Base-by-base conservation (phyloP, 2,888 invertebrate species). In the Nezara viridula region DNA sequence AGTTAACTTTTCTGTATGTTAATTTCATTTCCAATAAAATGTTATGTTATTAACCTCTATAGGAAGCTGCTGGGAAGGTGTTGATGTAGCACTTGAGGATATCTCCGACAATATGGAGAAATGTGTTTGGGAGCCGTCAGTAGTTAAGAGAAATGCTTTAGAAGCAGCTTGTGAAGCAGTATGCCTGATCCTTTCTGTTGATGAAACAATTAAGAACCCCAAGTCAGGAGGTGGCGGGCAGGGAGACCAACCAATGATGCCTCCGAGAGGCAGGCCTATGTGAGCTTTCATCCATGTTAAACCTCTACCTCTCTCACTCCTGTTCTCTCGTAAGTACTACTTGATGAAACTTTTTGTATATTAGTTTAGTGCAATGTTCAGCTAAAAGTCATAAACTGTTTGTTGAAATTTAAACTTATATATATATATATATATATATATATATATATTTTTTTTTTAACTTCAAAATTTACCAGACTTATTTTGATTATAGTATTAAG, bases 61-160 rank as follows among this genome's bases (percentile, higher is more conserved):
- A 87, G 88, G 90, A 16, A 89, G 89, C 88, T 90, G 90, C 77
- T 99, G 99, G 98, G 98, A 95, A 93, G 99, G 99, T 55, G 98
- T 99, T 66, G 98, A 99, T 93, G 97, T 99, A 85, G 96, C 95
- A 92, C 96, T 96, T 92, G 99, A 99, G 93, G 98, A 98, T 92
- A 97, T 99, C 91, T 95, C 96, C 0, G 98, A 99, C 92, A 99
- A 99, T 94, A 97, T 96, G 93, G 96, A 95, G 86, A 95, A 95
- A 9, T 99, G 98, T 93, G 98, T 99, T 89, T 99, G 99, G 99
- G 99, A 99, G 93, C 99, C 99, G 0, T 96, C 98, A 14, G 94
- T 99, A 73, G 97, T 99, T 88, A 99, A 99, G 94, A 96, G 97
- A 91, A 99, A 99, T 93, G 99, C 99, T 0, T 94, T 99, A 91